These are phyloP conservation scores for Poecilia gillii DNA, from an alignment of 2,797 vertebrate genomes.

Conservation along the genomic window DNA sequence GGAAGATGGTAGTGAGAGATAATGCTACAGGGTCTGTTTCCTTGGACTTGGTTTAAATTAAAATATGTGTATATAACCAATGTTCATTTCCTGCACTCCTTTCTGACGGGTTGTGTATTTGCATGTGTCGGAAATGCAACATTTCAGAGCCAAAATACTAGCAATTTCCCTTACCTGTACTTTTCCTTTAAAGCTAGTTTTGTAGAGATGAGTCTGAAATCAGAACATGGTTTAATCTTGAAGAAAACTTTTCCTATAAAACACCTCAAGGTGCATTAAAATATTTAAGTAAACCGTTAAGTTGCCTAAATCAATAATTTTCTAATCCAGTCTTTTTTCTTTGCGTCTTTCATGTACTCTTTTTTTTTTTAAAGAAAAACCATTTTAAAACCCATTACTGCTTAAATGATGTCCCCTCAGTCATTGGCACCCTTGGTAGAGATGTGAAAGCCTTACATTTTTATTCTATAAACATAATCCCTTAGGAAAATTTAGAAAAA, in stretches of 20 bases:
- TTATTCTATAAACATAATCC: neutral
- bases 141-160: neutral
- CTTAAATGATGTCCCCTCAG: neutral
- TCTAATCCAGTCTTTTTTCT: neutral
- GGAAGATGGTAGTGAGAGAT: neutral
- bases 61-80: neutral
- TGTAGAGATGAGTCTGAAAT: neutral
- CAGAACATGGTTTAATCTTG: neutral
- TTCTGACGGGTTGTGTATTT: neutral
- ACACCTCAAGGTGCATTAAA: neutral
- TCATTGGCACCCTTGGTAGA: neutral
- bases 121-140: neutral
- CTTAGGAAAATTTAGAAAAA: neutral
- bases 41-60: neutral
- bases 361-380: too few relatives aligned
- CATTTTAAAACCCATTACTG: neutral
- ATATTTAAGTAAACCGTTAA: neutral
- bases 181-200: slow-evolving; percentile 3
- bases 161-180: neutral
- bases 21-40: neutral
- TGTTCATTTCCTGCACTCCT: neutral
- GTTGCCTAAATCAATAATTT: neutral
- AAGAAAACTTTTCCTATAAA: neutral
- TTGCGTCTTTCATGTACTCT: neutral
- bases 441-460: neutral